Percentiles rank a stretch among this genome's conserved stretches.
phyloP scores from a whole-genome alignment of 2,888 invertebrate genomes.

The Cecidostiba fungosa region DNA sequence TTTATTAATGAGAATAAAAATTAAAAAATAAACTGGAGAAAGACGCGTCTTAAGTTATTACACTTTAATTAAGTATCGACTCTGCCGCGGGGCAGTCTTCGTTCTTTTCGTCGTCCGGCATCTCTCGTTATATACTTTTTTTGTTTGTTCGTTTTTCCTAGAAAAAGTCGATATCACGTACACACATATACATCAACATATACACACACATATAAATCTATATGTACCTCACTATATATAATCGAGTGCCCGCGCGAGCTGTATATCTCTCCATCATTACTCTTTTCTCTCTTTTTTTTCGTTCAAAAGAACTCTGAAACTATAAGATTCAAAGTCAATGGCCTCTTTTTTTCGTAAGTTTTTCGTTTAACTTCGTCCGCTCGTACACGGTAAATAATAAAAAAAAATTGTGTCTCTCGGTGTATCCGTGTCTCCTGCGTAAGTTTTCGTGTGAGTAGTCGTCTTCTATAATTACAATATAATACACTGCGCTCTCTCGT shows the following conservation, averaged over 20 bases:
- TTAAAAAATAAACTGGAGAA: constrained; percentile 46
- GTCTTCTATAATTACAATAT: constrained; percentile 64
- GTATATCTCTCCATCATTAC: constrained; percentile 8
- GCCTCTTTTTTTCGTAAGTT: constrained; percentile 51
- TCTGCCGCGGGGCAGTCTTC: constrained; percentile 64
- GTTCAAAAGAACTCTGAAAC: constrained; percentile 54
- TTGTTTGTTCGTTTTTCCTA: constrained; percentile 46
- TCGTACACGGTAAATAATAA: constrained; percentile 1
- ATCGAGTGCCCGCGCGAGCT: constrained; percentile 49
- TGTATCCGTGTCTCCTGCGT: constrained; percentile 26
- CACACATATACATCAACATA: constrained; percentile 42
- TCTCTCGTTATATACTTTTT: constrained; percentile 38
- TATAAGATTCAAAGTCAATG: constrained; percentile 62
- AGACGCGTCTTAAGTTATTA: constrained; percentile 52
- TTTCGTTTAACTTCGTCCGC: background rate
- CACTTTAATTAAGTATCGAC: constrained; percentile 65
- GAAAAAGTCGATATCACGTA: constrained; percentile 56
- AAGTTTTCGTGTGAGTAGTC: constrained; percentile 24
- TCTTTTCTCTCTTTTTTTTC: constrained; percentile 20
- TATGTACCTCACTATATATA: constrained; percentile 42
- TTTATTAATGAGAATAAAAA: constrained; percentile 32
- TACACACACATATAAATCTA: constrained; percentile 53
- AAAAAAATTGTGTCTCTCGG: constrained; percentile 46
- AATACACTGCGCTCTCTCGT: constrained; percentile 47
- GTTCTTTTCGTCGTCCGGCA: constrained; percentile 45